A percentile compares a stretch with the other conserved stretches of the same genome.
phyloP scores from a whole-genome alignment of 2,888 invertebrate species.

The Stegophylla sp. region DNA sequence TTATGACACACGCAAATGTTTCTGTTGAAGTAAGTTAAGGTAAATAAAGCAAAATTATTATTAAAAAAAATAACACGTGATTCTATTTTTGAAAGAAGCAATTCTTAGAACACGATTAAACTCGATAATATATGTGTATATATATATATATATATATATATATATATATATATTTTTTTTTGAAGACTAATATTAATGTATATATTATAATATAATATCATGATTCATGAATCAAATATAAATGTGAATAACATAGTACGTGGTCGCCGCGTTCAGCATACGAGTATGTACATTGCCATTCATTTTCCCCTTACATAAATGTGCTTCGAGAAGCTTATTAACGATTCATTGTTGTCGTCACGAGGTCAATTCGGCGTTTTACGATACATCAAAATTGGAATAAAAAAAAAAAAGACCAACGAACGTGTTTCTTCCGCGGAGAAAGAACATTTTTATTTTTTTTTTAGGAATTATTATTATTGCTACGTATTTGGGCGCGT shows the following conservation, averaged over 20 bases:
- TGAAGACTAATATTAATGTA: neutral
- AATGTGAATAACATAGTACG: neutral
- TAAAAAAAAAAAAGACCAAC: neutral
- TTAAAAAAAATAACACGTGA: neutral
- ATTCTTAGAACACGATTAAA: neutral
- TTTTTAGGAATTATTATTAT: too few species aligned
- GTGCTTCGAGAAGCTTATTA: neutral
- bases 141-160: too few species aligned
- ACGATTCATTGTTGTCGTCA: conserved; percentile 1
- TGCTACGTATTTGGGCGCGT: neutral
- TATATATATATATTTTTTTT: too few species aligned
- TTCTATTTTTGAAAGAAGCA: neutral
- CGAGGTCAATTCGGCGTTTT: neutral
- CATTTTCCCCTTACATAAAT: neutral
- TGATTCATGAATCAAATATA: neutral
- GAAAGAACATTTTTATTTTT: neutral
- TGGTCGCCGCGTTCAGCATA: neutral
- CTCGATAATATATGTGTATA: neutral
- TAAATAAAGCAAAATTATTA: conserved; percentile 12
- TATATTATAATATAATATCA: neutral
- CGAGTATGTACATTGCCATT: conserved; percentile 7
- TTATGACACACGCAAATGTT: neutral
- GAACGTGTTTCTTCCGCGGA: neutral
- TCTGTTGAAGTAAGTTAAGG: conserved; percentile 29
- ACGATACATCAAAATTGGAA: neutral